Conservation (phyloP, 2,888 invertebrate genomes). For the Meiosimyza decipiens region DNA sequence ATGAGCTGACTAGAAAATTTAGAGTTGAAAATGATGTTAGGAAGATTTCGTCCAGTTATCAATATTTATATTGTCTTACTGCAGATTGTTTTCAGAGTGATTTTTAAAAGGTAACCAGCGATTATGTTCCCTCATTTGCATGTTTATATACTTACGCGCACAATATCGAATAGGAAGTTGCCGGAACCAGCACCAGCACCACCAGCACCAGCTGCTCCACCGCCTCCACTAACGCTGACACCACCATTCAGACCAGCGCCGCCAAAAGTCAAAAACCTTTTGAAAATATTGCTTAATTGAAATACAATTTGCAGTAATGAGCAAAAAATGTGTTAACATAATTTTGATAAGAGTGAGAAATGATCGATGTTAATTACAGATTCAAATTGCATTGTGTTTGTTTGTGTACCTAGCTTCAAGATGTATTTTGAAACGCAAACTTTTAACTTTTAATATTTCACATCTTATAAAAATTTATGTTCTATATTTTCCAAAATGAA, state of each 20-base stretch:
- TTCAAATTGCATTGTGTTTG: not conserved
- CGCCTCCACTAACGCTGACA: slow-evolving; percentile 55
- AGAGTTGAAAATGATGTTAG: too few species aligned
- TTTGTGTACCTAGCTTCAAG: not conserved
- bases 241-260: slow-evolving; percentile 65
- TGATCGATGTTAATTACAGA: not conserved
- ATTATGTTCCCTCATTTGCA: not conserved
- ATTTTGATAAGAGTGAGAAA: slow-evolving; percentile 35
- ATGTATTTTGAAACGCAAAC: too few species aligned
- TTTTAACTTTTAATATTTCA: too few species aligned
- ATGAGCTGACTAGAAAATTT: too few species aligned
- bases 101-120: too few species aligned
- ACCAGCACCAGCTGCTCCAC: slow-evolving; percentile 67
- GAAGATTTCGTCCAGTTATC: too few species aligned
- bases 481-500: too few species aligned
- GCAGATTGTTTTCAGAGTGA: too few species aligned
- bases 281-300: slow-evolving; percentile 58
- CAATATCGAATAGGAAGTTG: slow-evolving; percentile 89
- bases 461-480: too few species aligned
- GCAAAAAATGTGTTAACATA: slow-evolving; percentile 45
- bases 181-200: slow-evolving; percentile 79
- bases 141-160: slow-evolving; percentile 76
- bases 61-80: too few species aligned
- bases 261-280: slow-evolving; percentile 66
- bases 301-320: slow-evolving; percentile 17